Evolutionary conservation across 2,888 invertebrate species (phyloP).

Genomic region (Troglohyphantes excavatus): DNA sequence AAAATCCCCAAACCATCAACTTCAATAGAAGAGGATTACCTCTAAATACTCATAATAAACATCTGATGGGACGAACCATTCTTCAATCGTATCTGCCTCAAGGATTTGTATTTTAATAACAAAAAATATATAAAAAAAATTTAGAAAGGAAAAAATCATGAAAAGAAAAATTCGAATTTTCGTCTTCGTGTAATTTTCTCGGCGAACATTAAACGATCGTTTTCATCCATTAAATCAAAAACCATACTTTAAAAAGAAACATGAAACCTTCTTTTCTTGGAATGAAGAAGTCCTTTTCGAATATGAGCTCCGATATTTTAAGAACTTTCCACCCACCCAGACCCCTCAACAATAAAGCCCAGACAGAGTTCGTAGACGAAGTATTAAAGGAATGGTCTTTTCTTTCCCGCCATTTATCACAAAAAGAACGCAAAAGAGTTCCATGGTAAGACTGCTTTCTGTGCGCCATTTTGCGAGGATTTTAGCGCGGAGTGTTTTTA

Average conservation of each 20-base stretch:
- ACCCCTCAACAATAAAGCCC: conserved; percentile 19
- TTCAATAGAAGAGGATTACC: neutral
- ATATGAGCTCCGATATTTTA: conserved; percentile 11
- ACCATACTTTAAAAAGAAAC: too few relatives aligned
- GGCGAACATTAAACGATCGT: neutral
- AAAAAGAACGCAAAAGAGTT: neutral
- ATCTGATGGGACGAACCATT: neutral
- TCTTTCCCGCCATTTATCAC: conserved; percentile 12
- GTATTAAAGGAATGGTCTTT: neutral
- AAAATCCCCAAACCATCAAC: neutral
- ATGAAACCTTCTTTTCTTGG: too few relatives aligned
- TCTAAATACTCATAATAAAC: neutral
- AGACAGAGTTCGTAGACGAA: neutral
- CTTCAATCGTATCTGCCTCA: neutral
- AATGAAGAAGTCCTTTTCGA: neutral
- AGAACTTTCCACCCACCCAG: neutral
- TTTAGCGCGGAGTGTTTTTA: conserved; percentile 24
- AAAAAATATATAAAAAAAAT: too few relatives aligned
- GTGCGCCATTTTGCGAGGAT: neutral
- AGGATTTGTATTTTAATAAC: too few relatives aligned
- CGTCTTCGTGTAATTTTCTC: neutral
- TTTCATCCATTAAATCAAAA: conserved; percentile 3
- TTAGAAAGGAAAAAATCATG: too few relatives aligned
- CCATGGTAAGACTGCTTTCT: neutral
- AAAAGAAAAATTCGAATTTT: neutral